Evolutionary conservation across 2,797 vertebrate genomes (phyloP).

Genomic region (Lates japonicus): DNA sequence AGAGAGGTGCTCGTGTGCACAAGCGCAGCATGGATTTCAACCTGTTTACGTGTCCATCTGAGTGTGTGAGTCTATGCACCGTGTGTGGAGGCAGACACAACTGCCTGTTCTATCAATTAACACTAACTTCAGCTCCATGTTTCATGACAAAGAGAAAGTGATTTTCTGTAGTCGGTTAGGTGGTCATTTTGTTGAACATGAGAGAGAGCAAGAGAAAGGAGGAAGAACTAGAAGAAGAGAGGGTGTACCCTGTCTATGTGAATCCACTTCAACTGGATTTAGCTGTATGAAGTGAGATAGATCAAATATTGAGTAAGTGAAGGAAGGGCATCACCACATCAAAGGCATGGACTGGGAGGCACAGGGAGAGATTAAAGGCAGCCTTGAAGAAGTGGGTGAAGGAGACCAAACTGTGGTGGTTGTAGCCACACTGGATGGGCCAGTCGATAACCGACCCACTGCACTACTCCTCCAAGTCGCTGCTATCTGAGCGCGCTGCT

Average conservation of each 20-base stretch:
- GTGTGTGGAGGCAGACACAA: slow-evolving; percentile 39
- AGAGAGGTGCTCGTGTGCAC: not conserved
- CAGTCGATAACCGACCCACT: slow-evolving; percentile 80
- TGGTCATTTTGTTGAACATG: slow-evolving; percentile 64
- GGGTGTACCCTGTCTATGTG: slow-evolving; percentile 62
- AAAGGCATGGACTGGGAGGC: slow-evolving; percentile 82
- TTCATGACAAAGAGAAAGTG: slow-evolving; percentile 41
- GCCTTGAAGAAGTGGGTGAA: slow-evolving; percentile 88
- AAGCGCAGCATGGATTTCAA: slow-evolving; percentile 7
- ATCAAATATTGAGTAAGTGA: slow-evolving; percentile 87
- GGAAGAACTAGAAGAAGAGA: slow-evolving; percentile 47
- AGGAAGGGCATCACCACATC: slow-evolving; percentile 85
- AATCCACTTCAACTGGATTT: slow-evolving; percentile 81
- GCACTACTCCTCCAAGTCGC: slow-evolving; percentile 63
- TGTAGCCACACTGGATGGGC: slow-evolving; percentile 67
- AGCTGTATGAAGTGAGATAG: slow-evolving; percentile 79
- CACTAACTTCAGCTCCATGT: slow-evolving; percentile 41
- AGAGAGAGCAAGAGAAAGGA: slow-evolving; percentile 32
- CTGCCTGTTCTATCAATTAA: slow-evolving; percentile 67
- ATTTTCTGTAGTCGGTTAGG: slow-evolving; percentile 55
- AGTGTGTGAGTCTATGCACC: slow-evolving; percentile 14
- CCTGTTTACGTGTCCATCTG: slow-evolving; percentile 33
- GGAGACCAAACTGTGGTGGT: slow-evolving; percentile 82
- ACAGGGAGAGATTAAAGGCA: slow-evolving; percentile 87
- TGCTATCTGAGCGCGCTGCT: slow-evolving; percentile 40